A percentile compares a stretch with the other conserved stretches of the same genome.
phyloP scores from a whole-genome alignment of 2,888 invertebrate species.

The Oscheius sp. region DNA sequence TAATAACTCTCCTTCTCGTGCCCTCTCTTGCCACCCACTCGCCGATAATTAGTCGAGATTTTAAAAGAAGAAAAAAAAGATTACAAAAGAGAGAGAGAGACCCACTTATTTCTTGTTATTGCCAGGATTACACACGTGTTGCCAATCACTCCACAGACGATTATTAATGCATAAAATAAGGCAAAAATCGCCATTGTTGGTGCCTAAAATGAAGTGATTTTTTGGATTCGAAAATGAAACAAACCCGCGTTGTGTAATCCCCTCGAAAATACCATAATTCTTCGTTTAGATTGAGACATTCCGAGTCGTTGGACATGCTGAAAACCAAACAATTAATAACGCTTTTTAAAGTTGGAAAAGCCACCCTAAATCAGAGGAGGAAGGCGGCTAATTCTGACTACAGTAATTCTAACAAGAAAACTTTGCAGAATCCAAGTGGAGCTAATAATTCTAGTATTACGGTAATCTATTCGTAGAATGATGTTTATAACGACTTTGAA shows the following conservation, averaged over 20 bases:
- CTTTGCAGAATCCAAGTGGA: too few species aligned
- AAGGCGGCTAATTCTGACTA: too few species aligned
- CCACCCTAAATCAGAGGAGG: neutral
- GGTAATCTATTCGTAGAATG: too few species aligned
- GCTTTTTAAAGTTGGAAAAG: neutral
- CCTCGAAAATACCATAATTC: constrained; percentile 62
- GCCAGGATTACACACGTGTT: constrained; percentile 67
- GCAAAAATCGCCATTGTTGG: constrained; percentile 60
- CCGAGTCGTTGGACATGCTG: constrained; percentile 60
- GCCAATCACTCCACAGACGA: constrained; percentile 63
- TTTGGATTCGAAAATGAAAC: neutral
- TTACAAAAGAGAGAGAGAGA: neutral
- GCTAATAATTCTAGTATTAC: too few species aligned
- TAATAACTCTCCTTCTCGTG: too few species aligned
- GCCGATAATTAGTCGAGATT: neutral
- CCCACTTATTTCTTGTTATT: constrained; percentile 64
- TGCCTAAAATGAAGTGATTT: constrained; percentile 42
- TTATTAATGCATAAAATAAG: constrained; percentile 61
- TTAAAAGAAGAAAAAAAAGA: neutral
- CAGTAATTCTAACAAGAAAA: too few species aligned
- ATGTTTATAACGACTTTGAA: too few species aligned
- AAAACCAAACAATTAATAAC: neutral
- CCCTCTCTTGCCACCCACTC: too few species aligned
- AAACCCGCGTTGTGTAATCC: constrained; percentile 45
- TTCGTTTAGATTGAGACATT: constrained; percentile 63